Evolutionary conservation across 2,888 invertebrate species (phyloP), one percentile per base, ranked within the genome.

Genomic region (Dynastes hyllus): DNA sequence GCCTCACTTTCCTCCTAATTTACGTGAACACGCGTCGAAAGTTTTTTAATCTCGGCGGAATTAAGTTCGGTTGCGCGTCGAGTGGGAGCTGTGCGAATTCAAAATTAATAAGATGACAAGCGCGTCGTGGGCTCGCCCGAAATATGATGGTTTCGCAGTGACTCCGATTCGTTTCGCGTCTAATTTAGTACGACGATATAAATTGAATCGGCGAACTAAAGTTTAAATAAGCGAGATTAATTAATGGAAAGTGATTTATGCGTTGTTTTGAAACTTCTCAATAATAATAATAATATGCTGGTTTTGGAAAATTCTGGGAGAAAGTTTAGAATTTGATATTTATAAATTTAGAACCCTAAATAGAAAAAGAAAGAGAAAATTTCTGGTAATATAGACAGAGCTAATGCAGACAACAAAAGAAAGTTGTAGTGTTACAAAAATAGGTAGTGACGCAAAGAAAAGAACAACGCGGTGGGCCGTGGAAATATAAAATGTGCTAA

Each of bases 41-140:
- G 55, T 71, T 71, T 70, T 71, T 71, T 71, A 71, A 71, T 71
- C 71, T 71, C 55, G 58, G 55, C 32, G 71, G 58, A 55, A 37
- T 71, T 71, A 71, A 37, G 71, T 55, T 58, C 71, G 32, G 55
- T 27, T 69, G 67, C 27, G 45, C 27, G 45, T 50, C 67, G 71
- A 58, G 71, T 37, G 58, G 32, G 53, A 70, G 55, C 55, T 32
- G 71, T 13, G 71, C 29, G 71, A 71, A 55, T 71, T 71, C 71
- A 71, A 55, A 71, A 71, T 71, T 71, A 71, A 71, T 71, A 58
- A 71, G 55, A 71, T 37, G 70, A 71, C 70, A 32, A 55, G 32
- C 70, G 58, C 67, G 11, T 27, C 9, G 50, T 16, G 27, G 50
- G 51, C 27, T 11, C 22, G 27, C 9, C 9, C 32, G 32, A 22